Conservation (phyloP, 92 coral and sea anemone genomes). For the Scolanthus callimorphus region DNA sequence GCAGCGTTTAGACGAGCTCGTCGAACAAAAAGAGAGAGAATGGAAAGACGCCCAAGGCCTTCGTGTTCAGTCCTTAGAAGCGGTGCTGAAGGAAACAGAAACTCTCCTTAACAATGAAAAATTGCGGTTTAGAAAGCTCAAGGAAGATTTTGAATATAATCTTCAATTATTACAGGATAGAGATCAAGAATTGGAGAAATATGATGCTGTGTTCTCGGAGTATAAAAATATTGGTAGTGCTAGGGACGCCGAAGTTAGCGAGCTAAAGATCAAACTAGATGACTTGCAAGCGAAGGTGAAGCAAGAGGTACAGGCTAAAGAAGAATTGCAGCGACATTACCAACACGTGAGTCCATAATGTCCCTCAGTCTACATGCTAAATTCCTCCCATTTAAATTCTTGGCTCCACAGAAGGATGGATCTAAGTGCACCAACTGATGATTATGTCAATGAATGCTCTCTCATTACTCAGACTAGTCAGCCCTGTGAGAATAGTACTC, state of each 20-base stretch:
- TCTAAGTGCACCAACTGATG: too few relatives aligned
- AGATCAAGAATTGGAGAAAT: conserved; percentile 77
- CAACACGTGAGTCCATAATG: conserved; percentile 74
- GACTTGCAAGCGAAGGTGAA: conserved; percentile 64
- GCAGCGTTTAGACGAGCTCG: conserved; percentile 65
- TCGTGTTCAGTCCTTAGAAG: conserved; percentile 60
- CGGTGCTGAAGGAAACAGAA: conserved; percentile 66
- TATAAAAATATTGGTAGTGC: conserved; percentile 51
- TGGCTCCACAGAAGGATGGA: too few relatives aligned
- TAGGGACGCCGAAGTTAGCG: conserved; percentile 86
- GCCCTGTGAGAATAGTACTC: too few relatives aligned
- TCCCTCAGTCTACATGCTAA: too few relatives aligned
- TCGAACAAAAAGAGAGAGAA: conserved; percentile 91
- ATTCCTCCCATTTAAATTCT: too few relatives aligned
- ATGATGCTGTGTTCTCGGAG: conserved; percentile 73
- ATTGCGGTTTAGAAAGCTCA: conserved; percentile 79
- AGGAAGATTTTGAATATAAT: conserved; percentile 95
- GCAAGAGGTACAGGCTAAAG: conserved; percentile 71
- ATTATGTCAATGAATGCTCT: too few relatives aligned
- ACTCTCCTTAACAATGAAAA: conserved; percentile 67
- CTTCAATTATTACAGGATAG: conserved; percentile 77
- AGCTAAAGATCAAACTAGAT: conserved; percentile 80
- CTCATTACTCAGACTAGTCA: too few relatives aligned
- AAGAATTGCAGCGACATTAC: conserved; percentile 77
- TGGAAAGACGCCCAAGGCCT: conserved; percentile 89